Evolutionary conservation across 2,797 vertebrate species (phyloP).

Genomic region (Dendrocincla fuliginosa): DNA sequence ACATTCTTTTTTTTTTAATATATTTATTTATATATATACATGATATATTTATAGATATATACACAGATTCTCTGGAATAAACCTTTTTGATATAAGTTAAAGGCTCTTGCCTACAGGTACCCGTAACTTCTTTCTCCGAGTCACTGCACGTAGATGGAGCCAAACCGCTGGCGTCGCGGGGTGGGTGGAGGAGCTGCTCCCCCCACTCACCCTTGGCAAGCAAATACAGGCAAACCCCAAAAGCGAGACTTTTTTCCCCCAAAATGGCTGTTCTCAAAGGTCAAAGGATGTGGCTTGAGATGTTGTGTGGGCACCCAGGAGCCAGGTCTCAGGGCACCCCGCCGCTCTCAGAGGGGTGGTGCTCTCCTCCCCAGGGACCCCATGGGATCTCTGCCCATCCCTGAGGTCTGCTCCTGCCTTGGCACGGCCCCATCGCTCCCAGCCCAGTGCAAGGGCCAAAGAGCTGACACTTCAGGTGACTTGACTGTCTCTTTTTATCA

Average conservation of each 20-base stretch:
- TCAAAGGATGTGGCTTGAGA: not conserved
- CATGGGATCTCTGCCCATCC: not conserved
- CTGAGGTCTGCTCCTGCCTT: not conserved
- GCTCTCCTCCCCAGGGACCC: not conserved
- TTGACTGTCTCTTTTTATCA: not conserved
- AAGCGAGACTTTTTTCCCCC: accelerated
- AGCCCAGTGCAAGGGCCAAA: not conserved
- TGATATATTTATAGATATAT: constrained; percentile 88
- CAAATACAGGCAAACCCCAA: not conserved
- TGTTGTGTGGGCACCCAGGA: not conserved
- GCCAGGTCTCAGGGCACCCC: not conserved
- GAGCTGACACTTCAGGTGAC: not conserved
- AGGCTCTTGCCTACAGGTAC: constrained; percentile 78
- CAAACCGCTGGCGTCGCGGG: not conserved
- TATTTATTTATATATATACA: constrained; percentile 67
- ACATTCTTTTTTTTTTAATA: constrained; percentile 51
- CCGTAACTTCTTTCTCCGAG: constrained; percentile 75
- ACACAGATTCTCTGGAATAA: constrained; percentile 83
- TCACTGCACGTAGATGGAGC: constrained; percentile 19
- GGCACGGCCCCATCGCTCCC: not conserved
- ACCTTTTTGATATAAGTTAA: constrained; percentile 82
- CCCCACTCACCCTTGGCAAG: not conserved
- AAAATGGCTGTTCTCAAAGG: not conserved
- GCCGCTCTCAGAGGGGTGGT: not conserved
- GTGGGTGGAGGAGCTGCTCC: not conserved